These are phyloP conservation scores for Notarius quadriscutis DNA, from an alignment of 2,113 vertebrate genomes.

Conservation along the genomic window DNA sequence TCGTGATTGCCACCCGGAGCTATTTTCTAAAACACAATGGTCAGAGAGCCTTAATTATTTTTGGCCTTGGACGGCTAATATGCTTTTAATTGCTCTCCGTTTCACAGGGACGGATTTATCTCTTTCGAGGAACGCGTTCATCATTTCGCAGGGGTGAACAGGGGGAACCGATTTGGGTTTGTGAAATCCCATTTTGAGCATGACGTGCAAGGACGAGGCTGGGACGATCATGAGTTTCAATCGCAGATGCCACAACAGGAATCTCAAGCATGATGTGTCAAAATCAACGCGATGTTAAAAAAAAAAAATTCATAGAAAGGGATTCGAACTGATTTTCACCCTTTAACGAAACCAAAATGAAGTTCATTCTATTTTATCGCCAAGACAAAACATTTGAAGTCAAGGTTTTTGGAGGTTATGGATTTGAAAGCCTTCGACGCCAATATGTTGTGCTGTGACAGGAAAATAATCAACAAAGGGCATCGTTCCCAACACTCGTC, in stretches of 20 bases:
- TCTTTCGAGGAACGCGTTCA: slow-evolving; percentile 49
- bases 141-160: slow-evolving; percentile 57
- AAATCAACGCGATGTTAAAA: not conserved
- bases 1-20: slow-evolving; percentile 59
- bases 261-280: not conserved
- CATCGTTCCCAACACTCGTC: not conserved
- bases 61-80: slow-evolving; percentile 67
- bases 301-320: not conserved
- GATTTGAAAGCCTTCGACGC: too few species aligned
- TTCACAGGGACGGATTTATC: slow-evolving; percentile 60
- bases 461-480: not conserved
- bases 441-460: not conserved
- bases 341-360: too few species aligned
- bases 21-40: slow-evolving; percentile 67
- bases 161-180: slow-evolving; percentile 33
- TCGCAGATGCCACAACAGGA: slow-evolving; percentile 3
- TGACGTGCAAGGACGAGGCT: not conserved
- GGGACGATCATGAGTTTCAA: not conserved
- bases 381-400: not conserved
- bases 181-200: slow-evolving; percentile 30
- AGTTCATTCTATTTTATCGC: not conserved
- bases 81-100: slow-evolving; percentile 68
- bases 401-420: not conserved
- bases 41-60: slow-evolving; percentile 66
- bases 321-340: too few species aligned